Base-by-base conservation (phyloP, 2,888 invertebrate genomes). In the Zygothrica quintamaculata region DNA sequence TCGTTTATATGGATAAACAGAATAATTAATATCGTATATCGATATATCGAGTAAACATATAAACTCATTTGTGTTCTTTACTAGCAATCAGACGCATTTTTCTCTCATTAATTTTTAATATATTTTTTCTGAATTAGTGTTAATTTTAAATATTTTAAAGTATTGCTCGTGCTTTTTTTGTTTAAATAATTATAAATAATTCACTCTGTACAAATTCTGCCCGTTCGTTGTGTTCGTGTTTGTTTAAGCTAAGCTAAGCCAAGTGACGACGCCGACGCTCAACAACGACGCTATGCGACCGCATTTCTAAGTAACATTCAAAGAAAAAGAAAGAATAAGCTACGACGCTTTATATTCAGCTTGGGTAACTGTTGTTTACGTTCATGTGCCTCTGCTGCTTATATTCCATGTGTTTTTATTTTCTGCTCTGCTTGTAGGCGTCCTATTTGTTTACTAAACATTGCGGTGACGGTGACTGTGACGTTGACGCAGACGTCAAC, bases 261-360 rank as follows among this genome's bases (percentile, higher is more conserved):
- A 52, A 62, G 58, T 58, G 82, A 65, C 71, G 78, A 77, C 78
- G 78, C 77, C 59, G 81, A 74, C 29, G 29, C 59, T 67, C 42
- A 50, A 64, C 76, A 65, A 43, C 65, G 75, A 80, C 79, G 79
- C 82, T 66, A 66, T 70, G 70, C 75, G 68, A 72, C 60, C 60
- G 73, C 75, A 72, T 72, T 77, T 60, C 37, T 42, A 46, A 52
- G 50, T 11, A 64, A 25, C 31, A 39, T 55, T 46, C 59, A 68
- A 66, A 73, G 65, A 50, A 67, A 74, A 56, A 70, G 36, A 53
- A 40, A 56, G 42, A 43, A 59, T 6, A 25, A 58, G 59, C 37
- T 43, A 56, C 12, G 52, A 26, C 42, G 13, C 31, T 39, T 36
- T 62, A 53, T 42, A 16, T 42, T 57, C 12, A 50, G 31, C 39